These are phyloP conservation scores for Pantherophis vulpinus DNA, from an alignment of 2,797 vertebrate species.

Conservation along the genomic window DNA sequence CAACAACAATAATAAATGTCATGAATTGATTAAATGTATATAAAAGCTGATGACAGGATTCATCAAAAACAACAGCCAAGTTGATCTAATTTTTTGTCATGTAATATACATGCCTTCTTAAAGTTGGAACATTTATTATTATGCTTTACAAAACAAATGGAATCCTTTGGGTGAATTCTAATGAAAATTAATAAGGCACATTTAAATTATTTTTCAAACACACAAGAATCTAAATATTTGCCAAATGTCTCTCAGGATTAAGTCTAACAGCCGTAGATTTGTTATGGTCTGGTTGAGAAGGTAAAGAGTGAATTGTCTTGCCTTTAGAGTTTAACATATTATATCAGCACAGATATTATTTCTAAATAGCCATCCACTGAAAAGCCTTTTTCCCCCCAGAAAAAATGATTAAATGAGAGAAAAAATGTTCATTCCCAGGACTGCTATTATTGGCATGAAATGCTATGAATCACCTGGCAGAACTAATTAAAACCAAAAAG, in stretches of 20 bases:
- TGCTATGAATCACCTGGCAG: conserved; percentile 8
- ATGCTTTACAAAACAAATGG: conserved; percentile 2
- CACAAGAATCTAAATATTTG: not conserved
- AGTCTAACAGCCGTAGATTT: not conserved
- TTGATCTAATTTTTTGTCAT: fast-evolving
- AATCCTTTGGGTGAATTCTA: not conserved
- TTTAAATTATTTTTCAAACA: not conserved
- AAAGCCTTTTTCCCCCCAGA: not conserved
- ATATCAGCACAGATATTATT: not conserved
- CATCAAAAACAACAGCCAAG: not conserved
- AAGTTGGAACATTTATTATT: not conserved
- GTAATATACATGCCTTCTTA: not conserved
- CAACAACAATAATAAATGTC: too few relatives aligned
- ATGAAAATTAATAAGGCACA: not conserved
- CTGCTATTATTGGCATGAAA: conserved; percentile 25
- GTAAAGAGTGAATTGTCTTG: not conserved
- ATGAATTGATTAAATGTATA: not conserved
- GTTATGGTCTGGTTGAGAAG: not conserved
- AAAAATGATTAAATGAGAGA: not conserved
- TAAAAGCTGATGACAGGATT: not conserved
- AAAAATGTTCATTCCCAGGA: not conserved
- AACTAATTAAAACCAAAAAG: conserved; percentile 39
- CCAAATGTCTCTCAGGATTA: not conserved
- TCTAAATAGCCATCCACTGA: conserved; percentile 4
- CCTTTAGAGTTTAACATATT: conserved; percentile 27